These are phyloP conservation scores for Ophioderma brevispina DNA, from an alignment of 35 echinoderm and acorn worm species.

Conservation along the genomic window DNA sequence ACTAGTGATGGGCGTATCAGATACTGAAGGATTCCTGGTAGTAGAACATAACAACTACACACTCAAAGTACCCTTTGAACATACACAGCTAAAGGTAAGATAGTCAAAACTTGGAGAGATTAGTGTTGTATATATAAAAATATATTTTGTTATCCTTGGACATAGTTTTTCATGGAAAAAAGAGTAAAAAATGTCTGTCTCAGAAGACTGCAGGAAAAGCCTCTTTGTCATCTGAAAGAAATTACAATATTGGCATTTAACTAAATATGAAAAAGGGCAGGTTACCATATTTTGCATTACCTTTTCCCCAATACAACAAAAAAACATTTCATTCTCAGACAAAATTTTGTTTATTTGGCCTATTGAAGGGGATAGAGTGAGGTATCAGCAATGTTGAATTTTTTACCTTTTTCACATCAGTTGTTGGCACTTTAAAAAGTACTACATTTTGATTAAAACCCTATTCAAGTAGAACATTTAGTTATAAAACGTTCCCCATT, in stretches of 20 bases:
- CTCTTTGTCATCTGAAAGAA: background rate
- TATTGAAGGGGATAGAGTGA: too few species aligned
- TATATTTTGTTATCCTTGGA: background rate
- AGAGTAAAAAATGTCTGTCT: background rate
- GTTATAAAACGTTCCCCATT: too few species aligned
- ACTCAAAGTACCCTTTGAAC: constrained; percentile 56
- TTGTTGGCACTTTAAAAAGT: too few species aligned
- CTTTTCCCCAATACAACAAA: too few species aligned
- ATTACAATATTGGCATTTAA: background rate
- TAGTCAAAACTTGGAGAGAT: background rate
- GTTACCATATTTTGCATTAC: background rate
- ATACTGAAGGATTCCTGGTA: constrained; percentile 39
- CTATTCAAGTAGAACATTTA: too few species aligned
- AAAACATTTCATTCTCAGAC: too few species aligned
- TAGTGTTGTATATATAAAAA: background rate
- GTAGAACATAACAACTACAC: constrained; percentile 56
- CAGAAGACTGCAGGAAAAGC: background rate
- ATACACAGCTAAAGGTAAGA: constrained; percentile 59
- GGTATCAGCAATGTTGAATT: too few species aligned
- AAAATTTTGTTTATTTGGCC: too few species aligned
- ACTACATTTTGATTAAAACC: too few species aligned
- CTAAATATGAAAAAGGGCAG: background rate
- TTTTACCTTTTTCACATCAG: too few species aligned
- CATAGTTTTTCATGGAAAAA: background rate
- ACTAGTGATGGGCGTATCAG: constrained; percentile 61